Conservation (phyloP, 2,113 vertebrate genomes). For the Pygoscelis antarcticus region DNA sequence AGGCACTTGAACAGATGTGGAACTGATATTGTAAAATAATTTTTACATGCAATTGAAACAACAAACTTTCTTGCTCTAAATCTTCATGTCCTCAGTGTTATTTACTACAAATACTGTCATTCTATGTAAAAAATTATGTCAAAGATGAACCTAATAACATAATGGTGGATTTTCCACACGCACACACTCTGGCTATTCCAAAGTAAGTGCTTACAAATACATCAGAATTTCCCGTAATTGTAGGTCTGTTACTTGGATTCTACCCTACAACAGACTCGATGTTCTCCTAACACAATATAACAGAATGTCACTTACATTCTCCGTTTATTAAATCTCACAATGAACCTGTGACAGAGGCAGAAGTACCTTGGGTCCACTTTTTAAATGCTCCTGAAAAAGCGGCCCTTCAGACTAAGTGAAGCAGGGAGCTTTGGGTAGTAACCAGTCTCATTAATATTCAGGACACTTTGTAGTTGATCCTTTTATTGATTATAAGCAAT, state of each 20-base stretch:
- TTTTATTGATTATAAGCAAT: neutral
- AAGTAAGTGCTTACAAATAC: neutral
- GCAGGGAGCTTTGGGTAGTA: neutral
- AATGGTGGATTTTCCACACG: neutral
- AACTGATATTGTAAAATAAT: neutral
- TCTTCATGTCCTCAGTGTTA: neutral
- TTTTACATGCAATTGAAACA: neutral
- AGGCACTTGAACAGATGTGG: neutral
- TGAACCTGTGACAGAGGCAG: neutral
- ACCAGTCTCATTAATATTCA: neutral
- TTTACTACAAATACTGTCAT: neutral
- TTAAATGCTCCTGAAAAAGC: neutral
- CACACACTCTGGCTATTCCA: neutral
- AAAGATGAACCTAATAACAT: neutral
- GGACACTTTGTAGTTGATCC: neutral
- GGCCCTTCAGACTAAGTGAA: neutral
- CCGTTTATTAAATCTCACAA: neutral
- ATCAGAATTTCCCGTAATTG: neutral
- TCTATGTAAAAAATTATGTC: neutral
- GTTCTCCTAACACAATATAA: accelerated
- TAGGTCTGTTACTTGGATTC: neutral
- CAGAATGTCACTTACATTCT: neutral
- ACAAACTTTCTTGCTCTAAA: neutral
- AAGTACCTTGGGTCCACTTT: neutral
- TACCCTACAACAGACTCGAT: accelerated